phyloP scores from a whole-genome alignment of 1,140 invertebrate genomes.

The Potamilus streckersoni region DNA sequence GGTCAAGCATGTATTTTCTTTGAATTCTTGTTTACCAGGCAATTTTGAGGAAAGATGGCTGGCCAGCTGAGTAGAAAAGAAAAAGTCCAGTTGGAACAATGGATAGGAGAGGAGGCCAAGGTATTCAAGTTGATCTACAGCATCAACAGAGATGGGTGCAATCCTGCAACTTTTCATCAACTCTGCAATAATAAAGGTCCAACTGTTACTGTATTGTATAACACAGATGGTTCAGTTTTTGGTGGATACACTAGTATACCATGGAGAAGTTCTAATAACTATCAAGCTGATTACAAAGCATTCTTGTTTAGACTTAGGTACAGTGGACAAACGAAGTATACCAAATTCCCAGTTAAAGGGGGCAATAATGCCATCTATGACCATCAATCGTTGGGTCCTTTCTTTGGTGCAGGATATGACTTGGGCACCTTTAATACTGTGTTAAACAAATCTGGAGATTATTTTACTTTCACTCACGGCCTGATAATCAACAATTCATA shows the following conservation, averaged over 20 bases:
- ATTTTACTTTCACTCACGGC: constrained; percentile 1
- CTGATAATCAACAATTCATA: constrained; percentile 1
- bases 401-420: constrained; percentile 8
- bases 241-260: constrained; percentile 29
- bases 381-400: neutral
- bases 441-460: neutral
- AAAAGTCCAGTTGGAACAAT: constrained; percentile 12
- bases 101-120: constrained; percentile 11
- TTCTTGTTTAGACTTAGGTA: constrained; percentile 16
- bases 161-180: constrained; percentile 27
- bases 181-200: constrained; percentile 34
- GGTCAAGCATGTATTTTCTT: too few relatives aligned
- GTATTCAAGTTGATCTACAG: constrained; percentile 29
- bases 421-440: constrained; percentile 1
- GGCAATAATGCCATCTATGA: neutral
- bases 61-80: neutral
- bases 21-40: neutral
- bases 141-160: constrained; percentile 22
- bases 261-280: constrained; percentile 14
- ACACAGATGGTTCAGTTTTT: constrained; percentile 30
- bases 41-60: neutral
- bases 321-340: too few relatives aligned
- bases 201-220: constrained; percentile 33
- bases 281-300: constrained; percentile 8
- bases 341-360: neutral